Evolutionary conservation across 2,888 invertebrate genomes (phyloP), one percentile per base, ranked within the genome.

Genomic region (Lissonota sp.): DNA sequence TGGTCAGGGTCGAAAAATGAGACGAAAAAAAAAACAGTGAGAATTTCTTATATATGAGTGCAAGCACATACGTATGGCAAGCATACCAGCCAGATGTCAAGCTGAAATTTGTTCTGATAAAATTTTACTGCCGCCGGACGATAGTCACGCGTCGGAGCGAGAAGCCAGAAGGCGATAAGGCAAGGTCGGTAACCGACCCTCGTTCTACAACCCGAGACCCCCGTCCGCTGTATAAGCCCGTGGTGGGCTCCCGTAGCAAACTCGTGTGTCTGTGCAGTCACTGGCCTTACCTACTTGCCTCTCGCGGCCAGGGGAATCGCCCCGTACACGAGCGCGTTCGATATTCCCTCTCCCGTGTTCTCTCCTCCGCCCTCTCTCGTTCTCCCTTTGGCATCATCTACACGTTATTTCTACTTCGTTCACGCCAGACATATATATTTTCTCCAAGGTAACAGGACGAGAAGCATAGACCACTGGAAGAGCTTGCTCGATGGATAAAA

Each of bases 131-230:
- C 85, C 80, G 84, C 80, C 79, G 63, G 81, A 80, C 84, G 86
- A 88, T 88, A 88, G 86, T 86, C 85, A 82, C 80, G 85, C 85
- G 80, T 86, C 85, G 84, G 85, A 86, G 79, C 80, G 73, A 39
- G 12, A 73, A 77, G 81, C 76, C 80, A 81, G 80, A 78, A 76
- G 67, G 74, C 81, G 86, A 87, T 87, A 87, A 82, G 83, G 83
- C 86, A 88, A 88, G 86, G 86, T 87, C 85, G 84, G 83, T 86
- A 86, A 87, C 87, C 87, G 87, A 85, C 84, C 85, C 80, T 80
- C 84, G 66, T 70, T 62, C 74, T 69, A 78, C 66, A 80, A 74
- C 63, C 77, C 77, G 71, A 75, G 62, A 80, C 71, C 42, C 37
- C 70, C 66, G 44, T 40, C 66, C 63, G 58, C 6, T 44, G 51